Evolutionary conservation across 1,140 invertebrate genomes (phyloP).

Genomic region (Drosophila pallidifrons): DNA sequence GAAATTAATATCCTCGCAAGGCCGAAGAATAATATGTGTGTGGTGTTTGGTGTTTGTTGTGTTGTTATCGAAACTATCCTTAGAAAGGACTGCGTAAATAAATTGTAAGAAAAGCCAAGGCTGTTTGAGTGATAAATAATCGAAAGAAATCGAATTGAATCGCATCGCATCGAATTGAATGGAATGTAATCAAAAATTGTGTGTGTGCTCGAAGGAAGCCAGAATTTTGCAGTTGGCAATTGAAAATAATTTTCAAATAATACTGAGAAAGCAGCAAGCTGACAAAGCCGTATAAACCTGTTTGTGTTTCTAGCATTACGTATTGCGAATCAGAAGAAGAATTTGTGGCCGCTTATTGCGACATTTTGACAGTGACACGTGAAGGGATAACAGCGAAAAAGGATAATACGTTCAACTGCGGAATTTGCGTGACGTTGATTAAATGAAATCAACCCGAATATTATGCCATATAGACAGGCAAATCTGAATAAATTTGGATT

Average conservation of each 20-base stretch:
- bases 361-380: constrained; percentile 54
- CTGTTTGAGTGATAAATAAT: constrained; percentile 43
- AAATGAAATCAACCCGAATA: constrained; percentile 6
- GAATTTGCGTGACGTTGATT: constrained; percentile 27
- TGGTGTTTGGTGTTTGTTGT: no score
- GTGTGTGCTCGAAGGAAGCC: constrained; percentile 1
- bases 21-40: constrained; percentile 4
- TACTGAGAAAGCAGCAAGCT: constrained; percentile 3
- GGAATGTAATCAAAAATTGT: background rate
- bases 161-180: background rate
- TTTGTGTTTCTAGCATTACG: constrained; percentile 12
- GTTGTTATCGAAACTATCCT: constrained; percentile 27
- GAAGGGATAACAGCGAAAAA: constrained; percentile 31
- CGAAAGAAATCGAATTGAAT: background rate
- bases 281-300: constrained; percentile 26
- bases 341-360: constrained; percentile 22
- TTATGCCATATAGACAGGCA: constrained; percentile 1
- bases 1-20: constrained; percentile 44
- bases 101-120: constrained; percentile 32
- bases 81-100: constrained; percentile 16
- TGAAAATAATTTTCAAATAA: constrained; percentile 26
- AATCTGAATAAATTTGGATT: constrained; percentile 33
- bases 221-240: constrained; percentile 7
- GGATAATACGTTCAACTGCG: constrained; percentile 37
- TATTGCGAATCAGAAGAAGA: constrained; percentile 7